Base-by-base conservation (phyloP, 2,113 vertebrate genomes). In the Neotragus pygmaeus region DNA sequence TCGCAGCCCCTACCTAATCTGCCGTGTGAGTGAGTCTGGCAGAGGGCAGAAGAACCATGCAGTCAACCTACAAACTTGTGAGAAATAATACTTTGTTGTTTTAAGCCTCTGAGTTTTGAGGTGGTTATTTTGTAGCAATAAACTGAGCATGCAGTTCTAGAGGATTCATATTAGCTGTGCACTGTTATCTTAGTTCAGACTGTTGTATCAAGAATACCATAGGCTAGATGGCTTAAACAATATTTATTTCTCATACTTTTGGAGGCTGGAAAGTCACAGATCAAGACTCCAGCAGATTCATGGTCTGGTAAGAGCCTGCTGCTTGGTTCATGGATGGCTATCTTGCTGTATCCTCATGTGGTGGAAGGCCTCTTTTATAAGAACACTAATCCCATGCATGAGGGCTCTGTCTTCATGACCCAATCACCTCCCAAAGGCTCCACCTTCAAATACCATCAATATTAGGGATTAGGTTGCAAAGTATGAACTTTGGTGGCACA, bases 91-190 rank as follows among this genome's bases (percentile, higher is more conserved):
- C 28, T 49, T 62, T 94, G 23, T 83, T 88, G 36, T 94, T 91
- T 85, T 89, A 93, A 93, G 60, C 33, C 39, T 96, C 28, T 92
- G 92, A 88, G 14, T 94, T 97, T 96, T 85, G 77, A 94, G 60
- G 77, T 96, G 49, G 55, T 91, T 91, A 49, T 82, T 88, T 97
- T 96, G 62, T 6, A 86, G 28, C 33, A 86, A 81, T 82, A 94
- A 91, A 51, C 60, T 62, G 33, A 94, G 27, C 39, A 7, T 36
- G 8, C 3, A 88, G 19, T 94, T 91, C 86, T 93, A 85, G 85
- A 85, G 33, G 39, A 82, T 91, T 92, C 9, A 70, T 91, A 92
- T 94, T 51, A 91, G 13, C 45, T 49, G 36, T 93, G n/a, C 15
- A 60, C 6, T 12, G 89, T 85, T 73, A 15, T 85, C 28, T 91